Evolutionary conservation across 2,888 invertebrate genomes (phyloP).

Genomic region (Dicranocentrus wangi): DNA sequence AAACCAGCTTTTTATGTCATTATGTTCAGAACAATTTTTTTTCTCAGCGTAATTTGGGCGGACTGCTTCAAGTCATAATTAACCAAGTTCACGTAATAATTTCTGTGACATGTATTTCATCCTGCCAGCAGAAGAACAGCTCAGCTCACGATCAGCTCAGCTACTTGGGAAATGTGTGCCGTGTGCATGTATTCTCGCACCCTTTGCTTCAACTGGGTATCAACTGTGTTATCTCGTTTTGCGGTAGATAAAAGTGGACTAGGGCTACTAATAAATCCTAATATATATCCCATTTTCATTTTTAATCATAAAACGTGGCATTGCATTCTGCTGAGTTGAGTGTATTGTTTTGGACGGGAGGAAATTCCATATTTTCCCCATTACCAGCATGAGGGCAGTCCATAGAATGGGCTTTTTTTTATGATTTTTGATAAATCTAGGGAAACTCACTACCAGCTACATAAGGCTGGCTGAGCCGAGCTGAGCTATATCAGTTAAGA

Average conservation of each 20-base stretch:
- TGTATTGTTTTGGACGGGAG: no score
- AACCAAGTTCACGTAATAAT: constrained; percentile 65
- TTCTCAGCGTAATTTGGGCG: constrained; percentile 63
- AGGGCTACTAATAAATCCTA: no score
- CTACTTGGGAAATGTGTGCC: constrained; percentile 14
- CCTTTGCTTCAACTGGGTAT: constrained; percentile 37
- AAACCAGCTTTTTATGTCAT: constrained; percentile 64
- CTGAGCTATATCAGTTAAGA: constrained; percentile 29
- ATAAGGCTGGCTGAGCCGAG: no score
- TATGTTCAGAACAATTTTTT: constrained; percentile 23
- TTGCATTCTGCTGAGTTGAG: no score
- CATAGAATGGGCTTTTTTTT: constrained; percentile 41
- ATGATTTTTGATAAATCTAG: constrained; percentile 41
- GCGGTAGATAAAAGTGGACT: no score
- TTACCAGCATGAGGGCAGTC: constrained; percentile 33
- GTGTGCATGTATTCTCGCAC: constrained; percentile 56
- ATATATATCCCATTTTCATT: no score
- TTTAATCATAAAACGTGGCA: no score
- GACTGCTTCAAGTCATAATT: constrained; percentile 65
- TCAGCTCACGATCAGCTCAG: no score
- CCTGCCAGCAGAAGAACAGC: constrained; percentile 23
- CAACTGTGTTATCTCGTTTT: neutral
- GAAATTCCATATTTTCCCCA: constrained; percentile 55
- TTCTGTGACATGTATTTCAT: constrained; percentile 65
- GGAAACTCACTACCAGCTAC: no score